These are phyloP conservation scores for Brachionus koreanus DNA, from an alignment of 1,140 invertebrate species.

Conservation along the genomic window DNA sequence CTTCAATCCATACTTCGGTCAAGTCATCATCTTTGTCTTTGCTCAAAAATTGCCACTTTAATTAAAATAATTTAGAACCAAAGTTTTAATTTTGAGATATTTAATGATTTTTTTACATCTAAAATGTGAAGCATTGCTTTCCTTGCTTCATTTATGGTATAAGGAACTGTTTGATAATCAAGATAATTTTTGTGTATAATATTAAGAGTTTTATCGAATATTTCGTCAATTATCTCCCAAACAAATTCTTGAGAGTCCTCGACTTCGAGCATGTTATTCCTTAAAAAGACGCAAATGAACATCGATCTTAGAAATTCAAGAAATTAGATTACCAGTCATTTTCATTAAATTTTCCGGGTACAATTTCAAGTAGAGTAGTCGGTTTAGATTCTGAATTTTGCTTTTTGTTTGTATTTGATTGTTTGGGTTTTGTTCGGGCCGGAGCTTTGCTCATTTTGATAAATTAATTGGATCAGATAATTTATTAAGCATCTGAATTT, in stretches of 20 bases:
- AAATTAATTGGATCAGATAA: not conserved
- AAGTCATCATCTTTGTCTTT: conserved; percentile 50
- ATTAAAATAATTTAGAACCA: not conserved
- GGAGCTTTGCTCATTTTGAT: conserved; percentile 13
- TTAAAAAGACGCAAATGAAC: conserved; percentile 45
- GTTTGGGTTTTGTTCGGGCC: not conserved
- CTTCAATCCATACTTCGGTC: conserved; percentile 52
- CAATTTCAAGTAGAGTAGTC: conserved; percentile 50
- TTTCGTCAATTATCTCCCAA: conserved; percentile 54
- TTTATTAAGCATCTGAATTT: not conserved
- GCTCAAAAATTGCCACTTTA: conserved; percentile 56
- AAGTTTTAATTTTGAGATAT: not conserved
- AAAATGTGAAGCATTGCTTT: conserved; percentile 56
- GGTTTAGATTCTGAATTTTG: not conserved
- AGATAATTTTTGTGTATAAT: conserved; percentile 55
- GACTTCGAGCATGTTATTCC: conserved; percentile 55
- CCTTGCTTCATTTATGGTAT: conserved; percentile 56
- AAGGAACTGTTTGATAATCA: conserved; percentile 54
- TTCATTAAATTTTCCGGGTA: conserved; percentile 57
- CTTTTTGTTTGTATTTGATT: not conserved
- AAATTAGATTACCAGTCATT: conserved; percentile 53
- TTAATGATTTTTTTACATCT: conserved; percentile 49
- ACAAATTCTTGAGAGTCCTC: conserved; percentile 56
- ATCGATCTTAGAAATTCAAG: not conserved
- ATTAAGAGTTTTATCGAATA: conserved; percentile 49